Percentiles rank a stretch among this genome's conserved stretches.
Conservation (phyloP, 2,888 invertebrate genomes). For the Sphinx pinastri region DNA sequence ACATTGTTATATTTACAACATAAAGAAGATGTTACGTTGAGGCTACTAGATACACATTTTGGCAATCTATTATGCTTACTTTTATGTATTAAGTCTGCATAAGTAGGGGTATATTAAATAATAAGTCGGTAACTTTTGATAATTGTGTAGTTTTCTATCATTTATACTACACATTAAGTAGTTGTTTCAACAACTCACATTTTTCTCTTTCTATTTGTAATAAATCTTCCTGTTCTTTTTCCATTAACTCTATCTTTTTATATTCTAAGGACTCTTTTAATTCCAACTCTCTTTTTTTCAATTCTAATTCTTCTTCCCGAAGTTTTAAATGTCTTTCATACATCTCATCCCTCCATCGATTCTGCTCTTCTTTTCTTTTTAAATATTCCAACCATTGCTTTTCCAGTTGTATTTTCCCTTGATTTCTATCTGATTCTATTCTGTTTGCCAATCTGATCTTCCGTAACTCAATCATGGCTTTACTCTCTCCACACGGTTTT, state of each 20-base stretch:
- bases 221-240: constrained; percentile 51
- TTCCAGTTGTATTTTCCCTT: constrained; percentile 60
- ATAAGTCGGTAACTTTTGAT: too few relatives aligned
- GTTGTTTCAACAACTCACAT: constrained; percentile 52
- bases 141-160: background rate
- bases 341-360: constrained; percentile 48
- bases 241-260: constrained; percentile 51
- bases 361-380: constrained; percentile 52
- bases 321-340: constrained; percentile 52
- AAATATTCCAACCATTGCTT: constrained; percentile 63
- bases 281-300: constrained; percentile 52
- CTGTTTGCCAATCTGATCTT: constrained; percentile 60
- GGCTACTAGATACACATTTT: too few relatives aligned
- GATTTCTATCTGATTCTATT: constrained; percentile 57
- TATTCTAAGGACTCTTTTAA: constrained; percentile 54
- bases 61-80: too few relatives aligned
- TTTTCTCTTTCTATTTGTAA: constrained; percentile 57
- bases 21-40: too few relatives aligned
- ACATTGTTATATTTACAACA: too few relatives aligned
- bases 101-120: too few relatives aligned
- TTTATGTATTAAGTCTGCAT: too few relatives aligned
- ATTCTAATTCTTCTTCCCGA: constrained; percentile 53
- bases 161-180: constrained; percentile 42
- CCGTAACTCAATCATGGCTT: constrained; percentile 55
- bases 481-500: constrained; percentile 46